These are phyloP conservation scores for Aplochiton taeniatus DNA, from an alignment of 2,797 vertebrate species.

Conservation along the genomic window DNA sequence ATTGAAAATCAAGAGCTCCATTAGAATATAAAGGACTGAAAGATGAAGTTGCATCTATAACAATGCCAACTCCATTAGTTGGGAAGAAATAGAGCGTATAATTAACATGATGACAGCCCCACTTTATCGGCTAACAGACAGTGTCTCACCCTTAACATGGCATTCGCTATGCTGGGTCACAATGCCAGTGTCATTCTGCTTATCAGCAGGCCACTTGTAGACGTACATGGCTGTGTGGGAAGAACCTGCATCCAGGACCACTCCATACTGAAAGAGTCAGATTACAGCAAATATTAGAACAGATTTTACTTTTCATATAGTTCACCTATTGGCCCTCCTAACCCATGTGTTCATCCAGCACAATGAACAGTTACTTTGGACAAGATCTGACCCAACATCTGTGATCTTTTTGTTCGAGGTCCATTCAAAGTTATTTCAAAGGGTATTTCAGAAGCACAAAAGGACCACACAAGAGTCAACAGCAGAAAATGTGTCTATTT, in stretches of 20 bases:
- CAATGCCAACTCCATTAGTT: background rate
- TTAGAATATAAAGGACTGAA: background rate
- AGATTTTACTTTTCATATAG: background rate
- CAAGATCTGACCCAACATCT: background rate
- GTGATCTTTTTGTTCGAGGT: background rate
- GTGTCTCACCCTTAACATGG: conserved; percentile 75
- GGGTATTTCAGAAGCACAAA: background rate
- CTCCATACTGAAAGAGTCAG: conserved; percentile 79
- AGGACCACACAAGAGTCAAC: background rate
- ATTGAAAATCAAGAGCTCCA: background rate
- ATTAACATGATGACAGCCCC: background rate
- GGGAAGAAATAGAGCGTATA: background rate
- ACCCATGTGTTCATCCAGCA: background rate
- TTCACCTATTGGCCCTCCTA: too few relatives aligned
- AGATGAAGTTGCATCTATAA: background rate
- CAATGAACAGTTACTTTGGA: background rate
- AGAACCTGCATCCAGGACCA: conserved; percentile 89
- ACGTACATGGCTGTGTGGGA: conserved; percentile 86
- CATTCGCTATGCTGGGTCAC: conserved; percentile 85
- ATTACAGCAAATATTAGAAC: background rate
- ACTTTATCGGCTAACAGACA: background rate
- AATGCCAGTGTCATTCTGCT: conserved; percentile 85
- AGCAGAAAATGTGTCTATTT: background rate
- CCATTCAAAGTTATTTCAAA: conserved; percentile 18
- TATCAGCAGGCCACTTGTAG: conserved; percentile 88